Percentiles rank a stretch among this genome's conserved stretches.
Conservation (phyloP, 2,888 invertebrate genomes). For the Pandemis cinnamomeana region DNA sequence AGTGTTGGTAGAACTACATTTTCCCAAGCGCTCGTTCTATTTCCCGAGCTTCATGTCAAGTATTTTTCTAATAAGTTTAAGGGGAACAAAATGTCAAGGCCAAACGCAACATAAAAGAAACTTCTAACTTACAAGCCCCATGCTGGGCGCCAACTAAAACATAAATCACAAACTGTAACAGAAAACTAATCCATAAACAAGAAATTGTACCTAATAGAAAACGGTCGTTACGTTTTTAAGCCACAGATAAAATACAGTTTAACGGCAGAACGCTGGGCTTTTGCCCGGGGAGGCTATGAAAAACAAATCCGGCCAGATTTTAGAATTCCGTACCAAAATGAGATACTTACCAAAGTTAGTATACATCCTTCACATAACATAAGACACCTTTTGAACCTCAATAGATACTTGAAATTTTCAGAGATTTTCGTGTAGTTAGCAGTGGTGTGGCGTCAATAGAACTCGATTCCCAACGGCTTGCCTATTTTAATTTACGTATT, state of each 20-base stretch:
- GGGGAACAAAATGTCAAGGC: neutral
- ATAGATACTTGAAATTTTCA: too few species aligned
- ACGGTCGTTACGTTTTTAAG: constrained; percentile 10
- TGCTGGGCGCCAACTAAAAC: constrained; percentile 23
- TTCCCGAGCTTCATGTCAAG: neutral
- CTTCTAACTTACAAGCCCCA: constrained; percentile 1
- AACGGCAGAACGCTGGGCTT: neutral
- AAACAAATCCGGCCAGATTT: neutral
- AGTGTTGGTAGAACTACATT: too few species aligned
- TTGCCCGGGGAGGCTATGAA: constrained; percentile 4
- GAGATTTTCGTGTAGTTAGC: too few species aligned
- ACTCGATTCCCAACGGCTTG: too few species aligned
- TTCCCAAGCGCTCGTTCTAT: neutral
- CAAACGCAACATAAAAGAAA: neutral
- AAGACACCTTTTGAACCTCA: too few species aligned
- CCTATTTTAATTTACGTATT: too few species aligned
- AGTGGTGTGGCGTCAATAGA: too few species aligned
- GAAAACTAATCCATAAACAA: neutral
- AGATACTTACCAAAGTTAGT: too few species aligned
- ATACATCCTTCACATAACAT: too few species aligned
- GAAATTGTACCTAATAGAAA: constrained; percentile 10
- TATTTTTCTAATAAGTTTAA: constrained; percentile 5
- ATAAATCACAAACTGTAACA: constrained; percentile 20
- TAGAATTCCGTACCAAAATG: neutral
- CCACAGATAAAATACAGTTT: constrained; percentile 27